phyloP scores from a whole-genome alignment of 2,797 vertebrate genomes.

The Acanthopagrus latus region DNA sequence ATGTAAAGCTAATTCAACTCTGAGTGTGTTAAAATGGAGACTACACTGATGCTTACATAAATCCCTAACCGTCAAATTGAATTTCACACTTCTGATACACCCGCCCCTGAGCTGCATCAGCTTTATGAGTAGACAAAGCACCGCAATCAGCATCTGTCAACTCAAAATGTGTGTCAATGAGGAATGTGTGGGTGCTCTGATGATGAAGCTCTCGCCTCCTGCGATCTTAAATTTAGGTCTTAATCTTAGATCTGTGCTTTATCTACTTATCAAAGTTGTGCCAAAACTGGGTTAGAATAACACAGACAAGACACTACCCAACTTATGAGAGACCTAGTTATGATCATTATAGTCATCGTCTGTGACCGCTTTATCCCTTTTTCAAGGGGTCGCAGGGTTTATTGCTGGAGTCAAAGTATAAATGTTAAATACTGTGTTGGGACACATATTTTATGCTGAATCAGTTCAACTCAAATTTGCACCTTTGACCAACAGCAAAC shows the following conservation, averaged over 20 bases:
- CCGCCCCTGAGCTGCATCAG: constrained; percentile 26
- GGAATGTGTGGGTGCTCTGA: constrained; percentile 9
- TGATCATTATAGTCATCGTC: too few species aligned
- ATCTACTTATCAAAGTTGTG: constrained; percentile 5
- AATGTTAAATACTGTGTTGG: too few species aligned
- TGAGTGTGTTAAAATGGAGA: constrained; percentile 1
- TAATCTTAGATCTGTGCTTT: constrained; percentile 9
- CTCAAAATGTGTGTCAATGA: constrained; percentile 27
- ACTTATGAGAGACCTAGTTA: neutral
- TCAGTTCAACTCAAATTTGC: neutral
- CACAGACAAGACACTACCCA: neutral
- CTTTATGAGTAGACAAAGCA: constrained; percentile 41
- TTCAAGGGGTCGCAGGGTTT: too few species aligned
- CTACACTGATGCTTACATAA: constrained; percentile 20
- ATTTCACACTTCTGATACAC: constrained; percentile 39
- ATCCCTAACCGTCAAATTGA: constrained; percentile 41
- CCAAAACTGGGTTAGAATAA: neutral
- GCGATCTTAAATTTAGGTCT: neutral
- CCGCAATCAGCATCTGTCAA: constrained; percentile 24
- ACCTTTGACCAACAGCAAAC: neutral
- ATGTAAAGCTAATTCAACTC: constrained; percentile 15
- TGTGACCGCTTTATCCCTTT: too few species aligned
- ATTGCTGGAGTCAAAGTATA: too few species aligned
- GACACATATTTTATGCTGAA: too few species aligned
- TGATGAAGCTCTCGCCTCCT: neutral